These are phyloP conservation scores for Ochotona princeps DNA, from an alignment of 2,113 vertebrate species.

Conservation along the genomic window DNA sequence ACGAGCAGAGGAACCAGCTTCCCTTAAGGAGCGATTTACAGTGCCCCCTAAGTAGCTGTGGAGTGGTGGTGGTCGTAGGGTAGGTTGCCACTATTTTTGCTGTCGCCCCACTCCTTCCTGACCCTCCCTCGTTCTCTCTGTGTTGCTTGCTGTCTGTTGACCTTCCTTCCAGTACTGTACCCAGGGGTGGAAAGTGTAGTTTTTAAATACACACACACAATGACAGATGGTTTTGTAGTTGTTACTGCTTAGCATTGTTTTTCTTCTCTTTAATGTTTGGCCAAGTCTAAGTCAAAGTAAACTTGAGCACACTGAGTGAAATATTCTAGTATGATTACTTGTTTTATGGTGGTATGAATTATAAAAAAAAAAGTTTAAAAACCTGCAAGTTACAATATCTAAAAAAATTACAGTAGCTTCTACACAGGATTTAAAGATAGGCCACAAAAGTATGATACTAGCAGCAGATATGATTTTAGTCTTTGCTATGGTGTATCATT, in stretches of 20 bases:
- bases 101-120: not conserved
- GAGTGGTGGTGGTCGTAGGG: no score
- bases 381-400: not conserved
- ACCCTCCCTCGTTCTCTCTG: not conserved
- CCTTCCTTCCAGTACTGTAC: not conserved
- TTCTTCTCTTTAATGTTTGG: not conserved
- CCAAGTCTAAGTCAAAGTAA: not conserved
- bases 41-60: not conserved
- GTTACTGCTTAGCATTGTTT: not conserved
- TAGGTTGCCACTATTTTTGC: not conserved
- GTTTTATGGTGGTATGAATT: not conserved
- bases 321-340: not conserved
- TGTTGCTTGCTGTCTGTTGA: not conserved
- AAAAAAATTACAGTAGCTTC: conserved; percentile 9
- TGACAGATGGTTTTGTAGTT: not conserved
- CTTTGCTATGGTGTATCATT: not conserved
- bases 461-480: not conserved
- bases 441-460: not conserved
- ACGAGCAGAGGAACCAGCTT: not conserved
- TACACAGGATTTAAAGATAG: not conserved
- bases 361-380: not conserved
- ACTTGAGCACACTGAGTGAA: not conserved
- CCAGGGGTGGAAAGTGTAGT: not conserved
- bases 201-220: no score
- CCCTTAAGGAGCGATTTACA: not conserved